Conservation (phyloP, 2,797 vertebrate genomes). For the Phalanger gymnotis region DNA sequence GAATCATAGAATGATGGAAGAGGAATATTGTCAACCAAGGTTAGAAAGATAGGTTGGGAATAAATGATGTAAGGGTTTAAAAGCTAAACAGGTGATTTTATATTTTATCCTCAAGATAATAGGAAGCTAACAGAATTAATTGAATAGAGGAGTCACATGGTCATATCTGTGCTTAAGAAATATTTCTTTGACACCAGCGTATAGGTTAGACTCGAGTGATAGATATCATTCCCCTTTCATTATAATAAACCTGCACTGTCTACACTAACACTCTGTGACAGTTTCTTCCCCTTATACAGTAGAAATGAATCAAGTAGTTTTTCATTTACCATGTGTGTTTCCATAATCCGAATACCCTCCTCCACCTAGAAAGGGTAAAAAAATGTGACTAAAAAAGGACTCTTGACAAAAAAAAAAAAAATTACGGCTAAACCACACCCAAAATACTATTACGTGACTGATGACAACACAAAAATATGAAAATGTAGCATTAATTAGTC, state of each 20-base stretch:
- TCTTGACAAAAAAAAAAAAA: not conserved
- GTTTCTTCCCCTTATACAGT: not conserved
- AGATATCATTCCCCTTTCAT: not conserved
- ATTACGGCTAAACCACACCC: rapidly evolving
- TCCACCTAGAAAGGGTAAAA: not conserved
- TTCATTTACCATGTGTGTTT: not conserved
- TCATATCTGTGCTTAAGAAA: not conserved
- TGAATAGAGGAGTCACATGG: not conserved
- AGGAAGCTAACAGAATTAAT: not conserved
- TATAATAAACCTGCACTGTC: not conserved
- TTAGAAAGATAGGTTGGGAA: not conserved
- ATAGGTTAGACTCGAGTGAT: not conserved
- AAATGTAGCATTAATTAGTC: not conserved
- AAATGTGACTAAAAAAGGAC: rapidly evolving
- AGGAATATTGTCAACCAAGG: not conserved
- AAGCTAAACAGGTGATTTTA: not conserved
- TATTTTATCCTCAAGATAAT: not conserved
- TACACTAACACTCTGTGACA: not conserved
- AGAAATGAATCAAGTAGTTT: not conserved
- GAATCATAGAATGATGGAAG: not conserved
- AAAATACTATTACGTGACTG: rapidly evolving
- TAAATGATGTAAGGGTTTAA: not conserved
- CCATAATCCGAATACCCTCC: not conserved
- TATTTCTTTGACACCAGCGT: not conserved
- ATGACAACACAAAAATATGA: not conserved